Conservation (phyloP, 2,888 invertebrate genomes). For the Epinotia demarniana region DNA sequence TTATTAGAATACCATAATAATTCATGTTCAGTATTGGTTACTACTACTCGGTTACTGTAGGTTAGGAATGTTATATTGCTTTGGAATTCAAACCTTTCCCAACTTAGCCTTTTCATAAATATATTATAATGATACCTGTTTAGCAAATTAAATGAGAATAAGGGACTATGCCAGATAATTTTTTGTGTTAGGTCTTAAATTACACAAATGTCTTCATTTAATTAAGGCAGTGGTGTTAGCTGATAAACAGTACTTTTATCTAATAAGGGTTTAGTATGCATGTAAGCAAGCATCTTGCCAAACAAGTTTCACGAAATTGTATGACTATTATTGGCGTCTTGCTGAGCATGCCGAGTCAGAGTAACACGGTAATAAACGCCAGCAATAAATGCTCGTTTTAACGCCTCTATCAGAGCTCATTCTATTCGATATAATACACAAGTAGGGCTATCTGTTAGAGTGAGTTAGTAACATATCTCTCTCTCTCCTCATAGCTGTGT, state of each 20-base stretch:
- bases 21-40: too few relatives aligned
- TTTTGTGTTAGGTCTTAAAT: too few relatives aligned
- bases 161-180: too few relatives aligned
- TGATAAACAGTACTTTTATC: background rate
- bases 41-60: too few relatives aligned
- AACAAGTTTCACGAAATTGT: background rate
- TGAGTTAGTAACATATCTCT: background rate
- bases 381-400: background rate
- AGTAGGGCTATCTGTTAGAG: background rate
- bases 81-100: too few relatives aligned
- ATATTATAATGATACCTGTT: too few relatives aligned
- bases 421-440: background rate
- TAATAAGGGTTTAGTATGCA: background rate
- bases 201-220: too few relatives aligned
- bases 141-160: too few relatives aligned
- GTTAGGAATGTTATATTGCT: too few relatives aligned
- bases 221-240: too few relatives aligned
- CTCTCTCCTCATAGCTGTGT: background rate
- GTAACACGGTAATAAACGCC: background rate
- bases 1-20: too few relatives aligned
- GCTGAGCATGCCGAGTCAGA: conserved; percentile 8
- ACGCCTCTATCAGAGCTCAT: background rate
- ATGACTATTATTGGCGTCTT: background rate
- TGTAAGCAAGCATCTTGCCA: background rate
- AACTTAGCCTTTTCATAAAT: too few relatives aligned